Base-by-base conservation (phyloP, 2,797 vertebrate species). In the Cetoscarus ocellatus region DNA sequence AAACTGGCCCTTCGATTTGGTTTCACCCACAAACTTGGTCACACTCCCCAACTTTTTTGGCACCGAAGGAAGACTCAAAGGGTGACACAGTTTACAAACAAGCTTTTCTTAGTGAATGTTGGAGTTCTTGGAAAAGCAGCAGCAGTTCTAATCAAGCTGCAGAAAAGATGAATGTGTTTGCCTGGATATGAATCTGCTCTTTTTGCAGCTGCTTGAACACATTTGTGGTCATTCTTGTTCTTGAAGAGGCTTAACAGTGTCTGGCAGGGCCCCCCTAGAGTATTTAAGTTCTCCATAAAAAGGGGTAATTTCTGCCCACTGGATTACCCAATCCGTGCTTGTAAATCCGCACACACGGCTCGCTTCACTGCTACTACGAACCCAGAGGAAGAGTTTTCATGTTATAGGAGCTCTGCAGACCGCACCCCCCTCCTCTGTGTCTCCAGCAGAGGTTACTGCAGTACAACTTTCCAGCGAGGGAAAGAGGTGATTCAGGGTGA, bases 221-320 rank as follows among this genome's bases (percentile, higher is more conserved):
- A 75, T 80, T 47, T 75, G 73, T 55, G 70, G 75, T 42, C 56
- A 60, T 76, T 47, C 77, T 18, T 40, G 67, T 71, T 75, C 59
- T 70, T 76, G 57, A 69, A 72, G 61, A 51, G 50, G 45, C 73
- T 80, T 73, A 72, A 79, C 76, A 52, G 48, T 55, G 66, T 85
- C 73, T 84, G 75, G 75, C 74, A 68, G 38, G 67, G 66, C 66
- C 38, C 12, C 35, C 1, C 38, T 6, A 27, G 6, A 71, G 70
- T 75, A 78, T 81, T 77, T 72, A 74, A 77, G 52, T 62, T 84
- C 80, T 78, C 80, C 77, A 86, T 86, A 83, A 90, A 87, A 58
- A 10, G 5, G 34, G 73, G 50, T 85, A 75, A 85, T 85, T 83
- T 83, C 70, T 83, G 67, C 78, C 74, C 77, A 79, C 61, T 74